Conservation (phyloP, 2,888 invertebrate species). For the Acrobasis consociella region DNA sequence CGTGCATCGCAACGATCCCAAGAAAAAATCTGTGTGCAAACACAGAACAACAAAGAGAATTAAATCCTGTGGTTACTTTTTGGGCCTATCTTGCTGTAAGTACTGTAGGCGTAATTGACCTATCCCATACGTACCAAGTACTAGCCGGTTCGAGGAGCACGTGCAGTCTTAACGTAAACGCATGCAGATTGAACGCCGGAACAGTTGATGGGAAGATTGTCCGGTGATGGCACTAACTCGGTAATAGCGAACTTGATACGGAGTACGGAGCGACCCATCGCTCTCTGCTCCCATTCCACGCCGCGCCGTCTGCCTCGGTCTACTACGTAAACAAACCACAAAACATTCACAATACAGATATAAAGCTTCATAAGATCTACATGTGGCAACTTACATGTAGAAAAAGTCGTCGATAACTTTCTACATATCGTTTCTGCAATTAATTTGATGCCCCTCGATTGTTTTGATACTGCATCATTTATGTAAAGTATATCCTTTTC, state of each 20-base stretch:
- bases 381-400: not conserved
- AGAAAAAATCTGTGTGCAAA: slow-evolving; percentile 84
- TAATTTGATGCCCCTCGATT: too few species aligned
- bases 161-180: slow-evolving; percentile 48
- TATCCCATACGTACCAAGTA: not conserved
- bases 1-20: slow-evolving; percentile 83
- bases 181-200: slow-evolving; percentile 58
- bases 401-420: too few species aligned
- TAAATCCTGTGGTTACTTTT: slow-evolving; percentile 86
- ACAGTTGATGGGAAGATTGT: slow-evolving; percentile 71
- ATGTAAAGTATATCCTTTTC: too few species aligned
- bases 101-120: too few species aligned
- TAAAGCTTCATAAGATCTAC: not conserved
- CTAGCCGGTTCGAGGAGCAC: slow-evolving; percentile 37
- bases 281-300: slow-evolving; percentile 46
- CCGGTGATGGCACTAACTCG: slow-evolving; percentile 68
- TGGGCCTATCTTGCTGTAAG: slow-evolving; percentile 87
- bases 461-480: too few species aligned
- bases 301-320: slow-evolving; percentile 26
- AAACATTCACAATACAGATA: not conserved
- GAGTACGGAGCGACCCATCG: slow-evolving; percentile 46
- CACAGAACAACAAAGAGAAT: slow-evolving; percentile 80
- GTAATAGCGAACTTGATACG: slow-evolving; percentile 72
- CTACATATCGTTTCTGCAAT: too few species aligned
- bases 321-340: slow-evolving; percentile 26